phyloP scores from a whole-genome alignment of 1,140 invertebrate genomes.

The Drosophila aff. region DNA sequence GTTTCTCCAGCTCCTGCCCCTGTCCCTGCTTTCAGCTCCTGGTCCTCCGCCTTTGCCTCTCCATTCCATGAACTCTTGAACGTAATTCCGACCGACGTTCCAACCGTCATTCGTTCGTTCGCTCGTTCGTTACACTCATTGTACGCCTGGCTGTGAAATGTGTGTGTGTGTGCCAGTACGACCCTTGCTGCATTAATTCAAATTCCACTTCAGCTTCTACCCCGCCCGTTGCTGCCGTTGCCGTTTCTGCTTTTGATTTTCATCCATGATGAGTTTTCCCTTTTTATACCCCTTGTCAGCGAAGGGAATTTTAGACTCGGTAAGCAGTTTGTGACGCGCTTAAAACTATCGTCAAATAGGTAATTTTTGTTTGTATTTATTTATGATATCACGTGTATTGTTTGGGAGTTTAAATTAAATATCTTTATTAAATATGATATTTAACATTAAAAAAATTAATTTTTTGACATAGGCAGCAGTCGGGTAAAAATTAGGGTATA shows the following conservation, averaged over 20 bases:
- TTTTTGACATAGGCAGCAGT: background rate
- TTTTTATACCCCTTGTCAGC: conserved; percentile 38
- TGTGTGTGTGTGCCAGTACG: conserved; percentile 56
- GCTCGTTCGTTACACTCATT: conserved; percentile 46
- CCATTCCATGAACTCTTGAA: conserved; percentile 41
- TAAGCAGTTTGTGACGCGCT: background rate
- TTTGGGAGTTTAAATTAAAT: background rate
- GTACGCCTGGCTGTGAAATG: conserved; percentile 29
- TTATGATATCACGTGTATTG: too few species aligned
- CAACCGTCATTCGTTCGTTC: conserved; percentile 49
- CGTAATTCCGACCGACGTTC: conserved; percentile 56
- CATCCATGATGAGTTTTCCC: conserved; percentile 82
- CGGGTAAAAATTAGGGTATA: background rate
- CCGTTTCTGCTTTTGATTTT: conserved; percentile 81
- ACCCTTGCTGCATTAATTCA: conserved; percentile 77
- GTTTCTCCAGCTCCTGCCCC: conserved; percentile 8
- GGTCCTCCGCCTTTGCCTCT: conserved; percentile 10
- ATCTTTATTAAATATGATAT: background rate
- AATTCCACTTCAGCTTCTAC: conserved; percentile 78
- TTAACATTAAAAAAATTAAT: background rate
- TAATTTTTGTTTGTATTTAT: background rate
- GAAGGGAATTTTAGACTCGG: background rate
- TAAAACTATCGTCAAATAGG: too few species aligned
- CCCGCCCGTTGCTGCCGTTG: conserved; percentile 34
- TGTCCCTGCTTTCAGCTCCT: conserved; percentile 1